These are phyloP conservation scores for Oreotrochilus melanogaster DNA, from an alignment of 2,113 vertebrate species.

Conservation along the genomic window DNA sequence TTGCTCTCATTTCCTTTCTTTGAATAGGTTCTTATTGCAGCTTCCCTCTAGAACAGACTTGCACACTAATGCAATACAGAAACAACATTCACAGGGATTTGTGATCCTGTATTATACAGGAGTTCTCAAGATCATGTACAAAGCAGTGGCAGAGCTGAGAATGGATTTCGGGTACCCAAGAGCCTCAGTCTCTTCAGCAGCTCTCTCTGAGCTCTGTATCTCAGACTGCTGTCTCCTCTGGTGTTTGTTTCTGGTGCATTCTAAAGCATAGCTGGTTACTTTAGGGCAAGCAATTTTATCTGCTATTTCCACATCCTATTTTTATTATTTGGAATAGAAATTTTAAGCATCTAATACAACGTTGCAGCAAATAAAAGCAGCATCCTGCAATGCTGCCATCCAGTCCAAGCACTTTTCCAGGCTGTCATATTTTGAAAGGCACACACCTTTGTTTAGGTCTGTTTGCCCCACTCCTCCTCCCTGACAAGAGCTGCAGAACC, in stretches of 20 bases:
- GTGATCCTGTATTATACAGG: background rate
- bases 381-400: background rate
- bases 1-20: background rate
- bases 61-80: background rate
- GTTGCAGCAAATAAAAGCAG: background rate
- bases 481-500: background rate
- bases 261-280: background rate
- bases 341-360: background rate
- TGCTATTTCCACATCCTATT: background rate
- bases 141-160: background rate
- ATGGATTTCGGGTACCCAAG: background rate
- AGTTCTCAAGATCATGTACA: background rate
- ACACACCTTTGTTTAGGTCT: fast-evolving
- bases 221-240: background rate
- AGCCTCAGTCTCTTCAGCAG: background rate
- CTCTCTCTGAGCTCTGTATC: background rate
- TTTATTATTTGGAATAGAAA: background rate
- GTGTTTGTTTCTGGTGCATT: background rate
- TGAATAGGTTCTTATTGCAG: background rate
- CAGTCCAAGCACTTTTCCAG: background rate
- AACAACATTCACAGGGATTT: background rate
- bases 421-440: background rate
- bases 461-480: background rate
- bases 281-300: background rate
- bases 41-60: background rate